These are phyloP conservation scores for Chamaea fasciata DNA, from an alignment of 2,113 vertebrate species.

Conservation along the genomic window DNA sequence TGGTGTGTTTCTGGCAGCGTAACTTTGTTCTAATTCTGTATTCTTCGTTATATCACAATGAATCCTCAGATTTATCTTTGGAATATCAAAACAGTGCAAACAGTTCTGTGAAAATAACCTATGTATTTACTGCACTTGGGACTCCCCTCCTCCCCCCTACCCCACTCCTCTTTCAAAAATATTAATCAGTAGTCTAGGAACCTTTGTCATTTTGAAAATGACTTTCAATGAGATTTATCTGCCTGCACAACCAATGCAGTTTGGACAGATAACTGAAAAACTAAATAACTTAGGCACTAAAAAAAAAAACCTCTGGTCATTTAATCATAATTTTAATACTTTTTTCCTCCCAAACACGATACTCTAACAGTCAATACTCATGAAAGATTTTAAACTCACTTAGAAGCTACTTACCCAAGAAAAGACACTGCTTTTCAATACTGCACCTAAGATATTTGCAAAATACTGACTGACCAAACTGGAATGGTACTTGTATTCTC, in stretches of 20 bases:
- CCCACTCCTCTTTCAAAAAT: neutral
- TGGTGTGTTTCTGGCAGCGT: neutral
- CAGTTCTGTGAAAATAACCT: neutral
- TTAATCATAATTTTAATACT: neutral
- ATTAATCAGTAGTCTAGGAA: neutral
- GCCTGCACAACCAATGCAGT: neutral
- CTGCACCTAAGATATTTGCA: neutral
- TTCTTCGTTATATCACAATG: neutral
- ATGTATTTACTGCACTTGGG: neutral
- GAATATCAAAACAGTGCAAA: neutral
- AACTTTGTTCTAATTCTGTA: neutral
- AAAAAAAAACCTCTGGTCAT: neutral
- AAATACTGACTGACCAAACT: neutral
- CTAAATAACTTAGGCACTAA: neutral
- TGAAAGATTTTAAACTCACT: neutral
- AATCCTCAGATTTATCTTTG: neutral
- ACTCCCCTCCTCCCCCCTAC: fast-evolving
- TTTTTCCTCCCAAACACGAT: neutral
- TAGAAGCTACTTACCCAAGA: neutral
- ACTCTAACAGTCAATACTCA: neutral
- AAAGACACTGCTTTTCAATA: neutral
- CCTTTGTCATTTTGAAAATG: neutral
- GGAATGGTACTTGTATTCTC: neutral
- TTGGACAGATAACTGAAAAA: neutral
- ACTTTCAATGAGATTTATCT: neutral